Evolutionary conservation across 2,888 invertebrate species (phyloP).

Genomic region (Masnerella sp.): DNA sequence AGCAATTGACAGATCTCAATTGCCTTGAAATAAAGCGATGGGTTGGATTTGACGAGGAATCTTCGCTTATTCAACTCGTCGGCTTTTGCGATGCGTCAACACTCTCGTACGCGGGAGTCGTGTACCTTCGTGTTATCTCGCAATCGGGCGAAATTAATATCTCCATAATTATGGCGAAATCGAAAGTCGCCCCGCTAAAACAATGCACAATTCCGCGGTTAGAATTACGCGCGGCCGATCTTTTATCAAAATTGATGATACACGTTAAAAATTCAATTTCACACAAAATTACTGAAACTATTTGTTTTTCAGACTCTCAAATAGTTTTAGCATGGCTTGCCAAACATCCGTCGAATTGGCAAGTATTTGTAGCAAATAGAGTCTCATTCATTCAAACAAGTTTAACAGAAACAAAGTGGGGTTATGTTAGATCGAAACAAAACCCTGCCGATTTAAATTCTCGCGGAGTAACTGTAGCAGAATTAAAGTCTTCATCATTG

Average conservation of each 20-base stretch:
- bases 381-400: conserved; percentile 1
- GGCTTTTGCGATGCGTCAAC: conserved; percentile 6
- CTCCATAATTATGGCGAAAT: not conserved
- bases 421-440: not conserved
- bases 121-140: not conserved
- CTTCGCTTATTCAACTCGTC: not conserved
- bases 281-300: not conserved
- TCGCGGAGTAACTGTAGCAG: not conserved
- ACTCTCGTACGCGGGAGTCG: conserved; percentile 1
- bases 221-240: conserved; percentile 4
- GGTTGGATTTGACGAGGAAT: too few relatives aligned
- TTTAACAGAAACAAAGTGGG: not conserved
- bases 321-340: not conserved
- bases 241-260: not conserved
- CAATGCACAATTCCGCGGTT: conserved; percentile 3
- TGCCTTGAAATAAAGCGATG: not conserved
- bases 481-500: not conserved
- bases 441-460: conserved; percentile 3
- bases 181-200: not conserved
- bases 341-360: not conserved
- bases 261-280: not conserved
- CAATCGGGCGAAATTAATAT: not conserved
- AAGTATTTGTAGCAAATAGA: not conserved
- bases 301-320: not conserved
- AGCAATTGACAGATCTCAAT: not conserved